Percentiles rank a stretch among this genome's conserved stretches.
These are phyloP conservation scores for Apodemus sylvaticus DNA, from an alignment of 2,113 vertebrate genomes.

Conservation along the genomic window DNA sequence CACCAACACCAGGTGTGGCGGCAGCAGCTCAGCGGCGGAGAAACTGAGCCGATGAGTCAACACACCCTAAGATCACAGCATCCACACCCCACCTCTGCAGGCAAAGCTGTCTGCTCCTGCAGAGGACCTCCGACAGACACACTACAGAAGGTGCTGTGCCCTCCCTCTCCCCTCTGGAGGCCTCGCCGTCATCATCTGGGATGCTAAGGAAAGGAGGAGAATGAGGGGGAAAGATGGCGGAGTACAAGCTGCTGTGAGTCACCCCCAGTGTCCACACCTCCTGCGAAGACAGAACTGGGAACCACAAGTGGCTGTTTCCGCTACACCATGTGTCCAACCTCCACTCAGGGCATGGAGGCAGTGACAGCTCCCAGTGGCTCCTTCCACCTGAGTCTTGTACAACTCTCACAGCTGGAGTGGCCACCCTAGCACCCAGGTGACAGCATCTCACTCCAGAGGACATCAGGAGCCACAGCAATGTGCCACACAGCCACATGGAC, in stretches of 20 bases:
- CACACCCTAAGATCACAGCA: neutral
- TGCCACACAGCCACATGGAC: too few relatives aligned
- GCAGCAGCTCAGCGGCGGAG: neutral
- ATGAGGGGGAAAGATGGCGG: too few relatives aligned
- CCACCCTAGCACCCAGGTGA: neutral
- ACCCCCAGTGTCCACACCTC: neutral
- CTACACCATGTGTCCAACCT: rapidly evolving
- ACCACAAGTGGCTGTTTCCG: neutral
- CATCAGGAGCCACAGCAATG: neutral
- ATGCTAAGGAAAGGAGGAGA: neutral
- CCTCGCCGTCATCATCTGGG: neutral
- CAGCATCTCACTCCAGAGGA: too few relatives aligned
- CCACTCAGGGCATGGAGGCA: neutral
- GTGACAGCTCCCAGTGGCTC: neutral
- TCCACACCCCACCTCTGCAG: too few relatives aligned
- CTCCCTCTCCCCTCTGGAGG: rapidly evolving
- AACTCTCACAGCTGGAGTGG: neutral
- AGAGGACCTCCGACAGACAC: neutral
- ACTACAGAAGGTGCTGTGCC: neutral
- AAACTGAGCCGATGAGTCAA: neutral
- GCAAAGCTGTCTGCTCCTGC: neutral
- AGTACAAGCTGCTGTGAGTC: rapidly evolving
- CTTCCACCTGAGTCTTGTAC: neutral
- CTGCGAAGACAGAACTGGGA: neutral
- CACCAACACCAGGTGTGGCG: rapidly evolving